Percentiles rank a stretch among this genome's conserved stretches.
phyloP scores from a whole-genome alignment of 2,797 vertebrate genomes.

The Lepidocolaptes lacrymiger region DNA sequence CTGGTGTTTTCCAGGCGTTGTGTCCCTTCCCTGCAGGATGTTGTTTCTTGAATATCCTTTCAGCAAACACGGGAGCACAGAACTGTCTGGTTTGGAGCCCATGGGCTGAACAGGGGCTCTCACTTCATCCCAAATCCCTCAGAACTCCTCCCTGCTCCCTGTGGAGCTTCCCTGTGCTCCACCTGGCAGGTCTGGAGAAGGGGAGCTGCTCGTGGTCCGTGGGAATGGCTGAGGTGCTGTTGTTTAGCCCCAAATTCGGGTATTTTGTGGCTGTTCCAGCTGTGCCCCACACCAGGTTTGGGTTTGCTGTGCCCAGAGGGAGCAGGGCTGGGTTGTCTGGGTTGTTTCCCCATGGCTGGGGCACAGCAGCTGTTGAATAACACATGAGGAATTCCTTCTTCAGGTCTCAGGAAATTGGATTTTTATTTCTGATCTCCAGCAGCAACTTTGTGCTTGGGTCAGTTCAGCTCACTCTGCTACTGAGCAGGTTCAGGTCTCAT shows the following conservation, averaged over 20 bases:
- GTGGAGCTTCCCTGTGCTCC: background rate
- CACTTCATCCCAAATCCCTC: background rate
- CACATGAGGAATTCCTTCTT: background rate
- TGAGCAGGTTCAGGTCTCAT: background rate
- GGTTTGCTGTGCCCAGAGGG: too few relatives aligned
- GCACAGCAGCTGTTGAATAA: background rate
- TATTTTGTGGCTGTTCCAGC: rapidly evolving
- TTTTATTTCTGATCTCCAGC: background rate
- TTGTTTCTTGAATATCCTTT: background rate
- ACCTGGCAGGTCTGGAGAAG: background rate
- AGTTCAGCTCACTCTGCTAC: background rate
- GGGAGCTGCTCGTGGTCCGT: background rate
- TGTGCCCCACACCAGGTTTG: background rate
- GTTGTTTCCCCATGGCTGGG: background rate
- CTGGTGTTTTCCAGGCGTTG: slow-evolving; percentile 1
- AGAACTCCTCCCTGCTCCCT: background rate
- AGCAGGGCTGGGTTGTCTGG: background rate
- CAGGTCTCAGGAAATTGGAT: background rate
- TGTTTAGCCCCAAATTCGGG: rapidly evolving
- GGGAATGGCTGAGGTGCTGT: too few relatives aligned
- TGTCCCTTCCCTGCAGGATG: slow-evolving; percentile 10
- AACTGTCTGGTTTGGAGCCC: background rate
- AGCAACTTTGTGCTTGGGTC: background rate
- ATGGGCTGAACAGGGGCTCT: background rate
- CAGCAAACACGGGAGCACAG: background rate